Evolutionary conservation across 2,888 invertebrate genomes (phyloP).

Genomic region (Lymantria monacha): DNA sequence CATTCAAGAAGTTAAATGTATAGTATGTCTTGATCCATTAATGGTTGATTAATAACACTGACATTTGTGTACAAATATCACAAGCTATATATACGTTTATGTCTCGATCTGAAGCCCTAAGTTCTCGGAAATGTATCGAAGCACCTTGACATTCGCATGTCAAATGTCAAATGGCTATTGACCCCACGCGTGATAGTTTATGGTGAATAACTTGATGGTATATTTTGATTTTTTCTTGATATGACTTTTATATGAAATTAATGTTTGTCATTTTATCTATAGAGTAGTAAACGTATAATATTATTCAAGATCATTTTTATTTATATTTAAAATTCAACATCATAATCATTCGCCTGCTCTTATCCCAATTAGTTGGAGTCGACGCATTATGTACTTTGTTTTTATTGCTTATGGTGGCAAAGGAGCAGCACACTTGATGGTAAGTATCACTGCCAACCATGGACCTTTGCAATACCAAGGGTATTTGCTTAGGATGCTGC

Average conservation of each 20-base stretch:
- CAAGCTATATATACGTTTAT: conserved; percentile 26
- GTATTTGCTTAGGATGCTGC: no score
- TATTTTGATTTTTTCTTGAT: conserved; percentile 38
- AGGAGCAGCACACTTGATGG: no score
- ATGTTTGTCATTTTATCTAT: conserved; percentile 1
- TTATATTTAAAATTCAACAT: no score
- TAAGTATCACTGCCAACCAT: no score
- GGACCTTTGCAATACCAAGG: no score
- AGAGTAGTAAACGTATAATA: no score
- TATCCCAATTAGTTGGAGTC: no score
- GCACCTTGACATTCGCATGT: conserved; percentile 79
- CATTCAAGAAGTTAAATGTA: no score
- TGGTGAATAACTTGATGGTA: conserved; percentile 36
- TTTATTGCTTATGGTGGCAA: no score
- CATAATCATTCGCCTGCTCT: no score
- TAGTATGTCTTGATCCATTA: not conserved
- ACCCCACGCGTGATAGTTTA: conserved; percentile 64
- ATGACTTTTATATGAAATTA: conserved; percentile 18
- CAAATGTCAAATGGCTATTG: conserved; percentile 75
- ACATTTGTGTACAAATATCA: conserved; percentile 36
- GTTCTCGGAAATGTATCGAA: conserved; percentile 45
- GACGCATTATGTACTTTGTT: no score
- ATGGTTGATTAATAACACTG: conserved; percentile 17
- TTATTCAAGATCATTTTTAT: not conserved
- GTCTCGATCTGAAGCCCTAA: conserved; percentile 36